Evolutionary conservation across 2,113 vertebrate species (phyloP), one percentile per base, ranked within the genome.

Genomic region (Poeciliopsis prolifica): DNA sequence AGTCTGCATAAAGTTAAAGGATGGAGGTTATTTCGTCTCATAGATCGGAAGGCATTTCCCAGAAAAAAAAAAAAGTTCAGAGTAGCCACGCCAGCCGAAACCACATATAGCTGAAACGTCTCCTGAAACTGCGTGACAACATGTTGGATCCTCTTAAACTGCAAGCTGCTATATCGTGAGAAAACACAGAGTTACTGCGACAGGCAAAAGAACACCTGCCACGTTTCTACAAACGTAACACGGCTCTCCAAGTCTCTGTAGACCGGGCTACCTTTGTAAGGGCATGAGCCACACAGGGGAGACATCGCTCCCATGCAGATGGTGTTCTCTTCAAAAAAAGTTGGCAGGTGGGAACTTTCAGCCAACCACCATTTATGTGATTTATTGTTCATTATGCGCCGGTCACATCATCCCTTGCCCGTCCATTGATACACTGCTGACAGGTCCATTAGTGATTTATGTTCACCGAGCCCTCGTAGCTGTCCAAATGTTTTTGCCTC

Each of bases 361-460:
- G 30, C 24, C 4, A 33, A 31, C 22, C 68, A 69, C 48, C 29
- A 33, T 69, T 69, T 29, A 33, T 17, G 15, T 29, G 68, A 58
- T 58, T 33, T 54, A 69, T 58, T 58, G 68, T n/a, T 44, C 48
- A 69, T 22, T 30, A 42, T 66, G n/a, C 22, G 4, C 44, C 28
- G 14, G 40, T 29, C 65, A 48, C 65, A 48, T 31, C 44, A 24
- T 31, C 19, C 5, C 68, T 58, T n/a, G 48, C 9, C 48, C 37
- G 33, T 58, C 48, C 29, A 33, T 54, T 69, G 44, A 69, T 30
- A 42, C 44, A 54, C 28, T 13, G 17, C 68, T 58, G 68, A 31
- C 48, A 33, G 48, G 68, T 54, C 48, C 48, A 69, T 31, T n/a
- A 33, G 68, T 69, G 68, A 69, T 58, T 33, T 48, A 58, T 69